Evolutionary conservation across 2,888 invertebrate genomes (phyloP).

Genomic region (Drosophila falleni): DNA sequence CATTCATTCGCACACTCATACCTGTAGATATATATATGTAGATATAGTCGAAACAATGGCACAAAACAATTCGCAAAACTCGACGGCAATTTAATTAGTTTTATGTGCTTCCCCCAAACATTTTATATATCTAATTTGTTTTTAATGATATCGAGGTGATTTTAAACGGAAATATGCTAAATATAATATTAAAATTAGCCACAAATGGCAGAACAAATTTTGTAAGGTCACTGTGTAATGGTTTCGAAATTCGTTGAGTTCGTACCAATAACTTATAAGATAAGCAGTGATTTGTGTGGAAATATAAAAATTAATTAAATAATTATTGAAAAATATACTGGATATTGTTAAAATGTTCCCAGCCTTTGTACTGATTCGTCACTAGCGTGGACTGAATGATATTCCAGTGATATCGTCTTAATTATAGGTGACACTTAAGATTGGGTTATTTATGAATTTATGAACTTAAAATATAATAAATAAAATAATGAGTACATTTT

Average conservation of each 20-base stretch:
- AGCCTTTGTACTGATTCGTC: too few relatives aligned
- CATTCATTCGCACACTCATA: not conserved
- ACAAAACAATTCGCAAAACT: constrained; percentile 11
- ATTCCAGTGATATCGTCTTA: too few relatives aligned
- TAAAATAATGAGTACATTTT: too few relatives aligned
- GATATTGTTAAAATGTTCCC: too few relatives aligned
- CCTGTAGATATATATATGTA: constrained; percentile 9
- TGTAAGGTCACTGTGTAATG: not conserved
- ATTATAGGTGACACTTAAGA: too few relatives aligned
- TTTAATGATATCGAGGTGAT: constrained; percentile 6
- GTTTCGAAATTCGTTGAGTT: not conserved
- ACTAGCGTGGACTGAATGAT: too few relatives aligned
- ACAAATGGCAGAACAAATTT: not conserved
- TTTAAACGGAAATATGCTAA: not conserved
- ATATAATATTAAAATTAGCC: not conserved
- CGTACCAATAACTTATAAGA: not conserved
- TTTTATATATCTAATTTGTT: constrained; percentile 9
- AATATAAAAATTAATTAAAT: not conserved
- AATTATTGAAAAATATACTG: too few relatives aligned
- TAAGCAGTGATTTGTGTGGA: not conserved
- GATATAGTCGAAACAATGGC: constrained; percentile 21
- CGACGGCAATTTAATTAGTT: constrained; percentile 31
- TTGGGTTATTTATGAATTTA: too few relatives aligned
- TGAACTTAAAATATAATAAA: too few relatives aligned
- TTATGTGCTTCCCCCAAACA: not conserved